Conservation (phyloP, 1,140 invertebrate genomes). For the Drosophila persimilis region DNA sequence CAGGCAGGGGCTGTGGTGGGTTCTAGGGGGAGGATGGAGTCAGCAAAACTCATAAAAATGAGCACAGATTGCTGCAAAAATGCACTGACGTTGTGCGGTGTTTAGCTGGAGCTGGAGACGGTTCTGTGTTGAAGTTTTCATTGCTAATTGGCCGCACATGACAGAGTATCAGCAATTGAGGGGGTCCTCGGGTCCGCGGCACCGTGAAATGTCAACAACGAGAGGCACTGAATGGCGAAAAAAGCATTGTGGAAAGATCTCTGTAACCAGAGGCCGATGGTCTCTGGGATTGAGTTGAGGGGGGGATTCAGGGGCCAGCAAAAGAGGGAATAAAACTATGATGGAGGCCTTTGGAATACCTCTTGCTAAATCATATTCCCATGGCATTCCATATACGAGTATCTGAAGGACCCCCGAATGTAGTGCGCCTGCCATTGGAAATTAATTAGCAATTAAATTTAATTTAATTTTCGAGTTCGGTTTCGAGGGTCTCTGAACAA, state of each 20-base stretch:
- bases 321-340: too few species aligned
- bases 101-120: background rate
- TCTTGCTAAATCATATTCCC: background rate
- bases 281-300: too few species aligned
- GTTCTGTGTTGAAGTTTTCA: conserved; percentile 51
- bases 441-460: conserved; percentile 20
- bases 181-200: conserved; percentile 4
- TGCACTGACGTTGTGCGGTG: conserved; percentile 51
- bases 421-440: conserved; percentile 15
- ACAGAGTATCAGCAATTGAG: conserved; percentile 65
- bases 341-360: too few species aligned
- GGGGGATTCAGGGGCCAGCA: too few species aligned
- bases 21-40: conserved; percentile 27
- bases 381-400: background rate
- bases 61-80: conserved; percentile 49
- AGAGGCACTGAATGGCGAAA: background rate
- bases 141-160: conserved; percentile 75
- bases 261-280: too few species aligned
- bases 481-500: background rate
- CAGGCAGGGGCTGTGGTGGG: conserved; percentile 23
- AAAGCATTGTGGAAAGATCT: background rate
- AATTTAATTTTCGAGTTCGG: conserved; percentile 5
- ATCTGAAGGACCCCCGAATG: too few species aligned
- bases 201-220: conserved; percentile 23
- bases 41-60: conserved; percentile 72